Conservation (phyloP, 1,140 invertebrate genomes). For the Limonius californicus region DNA sequence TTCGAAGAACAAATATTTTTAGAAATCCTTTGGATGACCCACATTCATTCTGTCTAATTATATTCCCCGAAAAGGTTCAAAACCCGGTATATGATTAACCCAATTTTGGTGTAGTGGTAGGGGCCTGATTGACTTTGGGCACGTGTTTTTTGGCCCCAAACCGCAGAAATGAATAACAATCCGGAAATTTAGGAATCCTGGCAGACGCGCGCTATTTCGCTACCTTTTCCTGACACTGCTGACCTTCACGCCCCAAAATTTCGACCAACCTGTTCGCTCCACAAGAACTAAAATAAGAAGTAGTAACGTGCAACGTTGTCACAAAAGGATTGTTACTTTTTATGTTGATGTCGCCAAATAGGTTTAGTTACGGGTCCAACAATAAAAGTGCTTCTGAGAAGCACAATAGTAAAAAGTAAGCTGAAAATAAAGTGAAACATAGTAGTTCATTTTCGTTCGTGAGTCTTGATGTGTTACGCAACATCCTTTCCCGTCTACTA, state of each 20-base stretch:
- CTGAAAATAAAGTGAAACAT: not conserved
- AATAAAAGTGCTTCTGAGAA: no score
- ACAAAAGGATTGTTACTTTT: no score
- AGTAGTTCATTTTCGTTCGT: slow-evolving; percentile 5
- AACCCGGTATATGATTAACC: no score
- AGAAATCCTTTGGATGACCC: no score
- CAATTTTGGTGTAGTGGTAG: no score
- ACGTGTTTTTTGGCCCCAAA: not conserved
- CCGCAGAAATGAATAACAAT: not conserved
- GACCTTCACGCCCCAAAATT: not conserved
- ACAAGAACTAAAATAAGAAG: not conserved
- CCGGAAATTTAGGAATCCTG: not conserved
- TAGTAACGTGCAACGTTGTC: no score
- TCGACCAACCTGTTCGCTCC: not conserved
- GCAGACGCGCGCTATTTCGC: not conserved
- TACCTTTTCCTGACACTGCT: not conserved
- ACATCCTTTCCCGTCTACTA: slow-evolving; percentile 4
- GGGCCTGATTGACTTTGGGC: no score
- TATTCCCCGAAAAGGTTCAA: no score
- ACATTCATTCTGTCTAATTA: no score
- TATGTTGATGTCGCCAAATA: no score
- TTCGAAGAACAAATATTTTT: no score
- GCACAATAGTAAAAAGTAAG: not conserved
- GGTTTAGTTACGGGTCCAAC: no score
- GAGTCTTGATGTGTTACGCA: slow-evolving; percentile 2